These are phyloP conservation scores for Pseudotriccus pelzelni DNA, from an alignment of 2,797 vertebrate genomes.

Conservation along the genomic window DNA sequence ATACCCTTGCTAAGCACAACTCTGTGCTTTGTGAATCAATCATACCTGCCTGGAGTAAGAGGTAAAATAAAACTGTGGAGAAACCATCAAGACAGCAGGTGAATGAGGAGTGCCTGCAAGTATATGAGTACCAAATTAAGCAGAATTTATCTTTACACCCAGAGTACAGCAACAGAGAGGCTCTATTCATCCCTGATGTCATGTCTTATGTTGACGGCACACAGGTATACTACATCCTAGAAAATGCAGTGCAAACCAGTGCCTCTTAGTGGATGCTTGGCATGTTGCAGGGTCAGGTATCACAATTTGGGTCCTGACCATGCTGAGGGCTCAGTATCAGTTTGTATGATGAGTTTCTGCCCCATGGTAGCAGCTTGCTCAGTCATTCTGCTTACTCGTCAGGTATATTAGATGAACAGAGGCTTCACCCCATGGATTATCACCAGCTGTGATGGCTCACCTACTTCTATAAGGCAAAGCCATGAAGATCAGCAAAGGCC, in stretches of 20 bases:
- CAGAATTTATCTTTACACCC: background rate
- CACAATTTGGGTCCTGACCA: rapidly evolving
- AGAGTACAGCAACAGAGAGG: background rate
- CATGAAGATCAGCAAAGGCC: background rate
- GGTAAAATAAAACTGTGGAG: background rate
- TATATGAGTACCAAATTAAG: background rate
- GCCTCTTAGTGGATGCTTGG: background rate
- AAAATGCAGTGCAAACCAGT: rapidly evolving
- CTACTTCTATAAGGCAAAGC: background rate
- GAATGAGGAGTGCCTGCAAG: background rate
- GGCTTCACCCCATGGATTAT: background rate
- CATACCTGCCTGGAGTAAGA: background rate
- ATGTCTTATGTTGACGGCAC: background rate
- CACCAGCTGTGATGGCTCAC: background rate
- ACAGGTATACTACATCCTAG: background rate
- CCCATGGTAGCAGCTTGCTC: background rate
- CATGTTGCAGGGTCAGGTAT: background rate
- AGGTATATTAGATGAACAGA: background rate
- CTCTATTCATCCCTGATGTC: background rate
- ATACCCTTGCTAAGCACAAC: background rate
- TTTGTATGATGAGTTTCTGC: background rate
- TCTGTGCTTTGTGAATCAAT: background rate
- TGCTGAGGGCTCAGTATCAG: background rate
- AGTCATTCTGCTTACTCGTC: background rate
- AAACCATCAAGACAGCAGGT: background rate